These are phyloP conservation scores for Condylura cristata DNA, from an alignment of 2,113 vertebrate genomes.

Conservation along the genomic window DNA sequence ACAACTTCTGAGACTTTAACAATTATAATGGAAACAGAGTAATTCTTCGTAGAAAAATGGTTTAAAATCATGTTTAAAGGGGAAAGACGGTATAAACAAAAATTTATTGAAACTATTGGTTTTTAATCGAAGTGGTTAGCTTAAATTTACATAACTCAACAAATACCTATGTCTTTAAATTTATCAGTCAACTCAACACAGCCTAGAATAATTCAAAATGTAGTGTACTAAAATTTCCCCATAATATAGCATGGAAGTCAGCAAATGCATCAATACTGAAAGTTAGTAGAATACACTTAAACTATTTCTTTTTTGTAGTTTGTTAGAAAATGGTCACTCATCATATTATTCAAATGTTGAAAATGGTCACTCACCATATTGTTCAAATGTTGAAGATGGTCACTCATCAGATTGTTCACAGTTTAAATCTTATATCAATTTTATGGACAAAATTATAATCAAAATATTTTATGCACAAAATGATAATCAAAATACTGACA, in stretches of 20 bases:
- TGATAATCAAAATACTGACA: not conserved
- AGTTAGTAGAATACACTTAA: constrained; percentile 9
- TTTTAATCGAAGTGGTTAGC: not conserved
- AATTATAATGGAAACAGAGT: not conserved
- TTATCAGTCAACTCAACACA: not conserved
- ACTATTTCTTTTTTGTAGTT: not conserved
- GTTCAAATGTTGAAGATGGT: not conserved
- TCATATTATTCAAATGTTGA: not conserved
- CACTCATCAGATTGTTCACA: not conserved
- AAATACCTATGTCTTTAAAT: constrained; percentile 8
- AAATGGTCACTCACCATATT: not conserved
- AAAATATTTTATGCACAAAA: constrained; percentile 49
- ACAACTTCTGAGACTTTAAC: not conserved
- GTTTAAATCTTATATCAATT: not conserved
- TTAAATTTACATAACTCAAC: not conserved
- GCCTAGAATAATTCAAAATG: constrained; percentile 29
- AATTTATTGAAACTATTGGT: not conserved
- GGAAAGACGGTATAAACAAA: not conserved
- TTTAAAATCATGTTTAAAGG: not conserved
- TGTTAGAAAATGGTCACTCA: not conserved
- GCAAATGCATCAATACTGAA: not conserved
- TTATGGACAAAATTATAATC: constrained; percentile 30
- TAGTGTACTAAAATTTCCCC: not conserved
- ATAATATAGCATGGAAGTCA: not conserved
- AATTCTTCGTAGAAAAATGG: constrained; percentile 15